Base-by-base conservation (phyloP, 2,797 vertebrate genomes). In the Hippoglossus hippoglossus region DNA sequence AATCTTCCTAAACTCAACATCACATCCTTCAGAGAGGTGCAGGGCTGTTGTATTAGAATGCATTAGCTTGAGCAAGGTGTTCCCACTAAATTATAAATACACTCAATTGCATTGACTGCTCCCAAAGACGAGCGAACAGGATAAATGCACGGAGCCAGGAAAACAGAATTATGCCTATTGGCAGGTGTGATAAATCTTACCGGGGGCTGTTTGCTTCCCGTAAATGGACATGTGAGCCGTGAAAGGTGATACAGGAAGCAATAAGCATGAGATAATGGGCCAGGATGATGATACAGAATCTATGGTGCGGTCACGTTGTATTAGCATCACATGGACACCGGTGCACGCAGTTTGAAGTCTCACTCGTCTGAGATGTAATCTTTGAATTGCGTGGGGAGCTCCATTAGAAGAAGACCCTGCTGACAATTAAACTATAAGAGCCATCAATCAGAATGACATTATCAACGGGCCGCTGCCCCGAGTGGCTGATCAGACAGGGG, bases 241-340 rank as follows among this genome's bases (percentile, higher is more conserved):
- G 92, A 87, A 91, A 91, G 78, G 83, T 86, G 87, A 92, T 91
- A 86, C 89, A 87, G 85, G 86, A 92, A 91, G 83, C 81, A 68
- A 88, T 83, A 84, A 87, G 83, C 82, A 83, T 57, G 82, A 87
- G 85, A 90, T 89, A 87, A 90, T 91, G 81, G 85, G 71, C 73
- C 25, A n/a, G 64, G 61, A 75, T 73, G 84, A 87, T 73, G 89
- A 90, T 82, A 82, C 85, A 53, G 73, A 73, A 83, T 88, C 90
- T 75, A 26, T 70, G 73, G 41, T 28, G 18, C 64, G 18, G 67
- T 69, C 75, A 66, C 76, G 53, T 60, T n/a, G 54, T 60, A 74
- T 83, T 66, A 79, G 63, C 73, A 67, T 85, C 67, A 58, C 57
- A 6, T 41, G 36, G 79, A 64, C 34, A 73, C 56, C 15, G 12